Percentiles rank a stretch among this genome's conserved stretches.
Evolutionary conservation across 2,113 vertebrate genomes (phyloP).

Genomic region (Carettochelys insculpta): DNA sequence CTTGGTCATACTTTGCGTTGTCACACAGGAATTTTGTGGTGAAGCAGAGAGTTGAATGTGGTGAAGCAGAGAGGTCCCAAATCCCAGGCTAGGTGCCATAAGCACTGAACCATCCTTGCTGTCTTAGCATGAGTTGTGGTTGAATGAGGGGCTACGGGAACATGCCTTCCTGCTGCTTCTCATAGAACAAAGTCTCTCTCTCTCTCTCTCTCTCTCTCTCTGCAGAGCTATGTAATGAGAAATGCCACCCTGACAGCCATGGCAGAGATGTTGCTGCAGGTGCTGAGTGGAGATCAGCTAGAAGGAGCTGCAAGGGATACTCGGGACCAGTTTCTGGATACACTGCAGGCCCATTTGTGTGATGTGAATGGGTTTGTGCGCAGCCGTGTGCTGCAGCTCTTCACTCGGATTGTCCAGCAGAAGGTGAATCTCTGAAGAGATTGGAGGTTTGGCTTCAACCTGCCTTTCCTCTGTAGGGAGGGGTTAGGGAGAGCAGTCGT

Average conservation of each 20-base stretch:
- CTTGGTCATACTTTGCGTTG: not conserved
- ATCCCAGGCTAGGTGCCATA: not conserved
- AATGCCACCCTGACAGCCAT: conserved; percentile 89
- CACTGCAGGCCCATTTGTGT: conserved; percentile 88
- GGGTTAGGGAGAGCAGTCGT: not conserved
- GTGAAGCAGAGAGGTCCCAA: too few relatives aligned
- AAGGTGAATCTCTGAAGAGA: conserved; percentile 75
- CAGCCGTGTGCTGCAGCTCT: conserved; percentile 89
- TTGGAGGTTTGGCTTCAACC: rapidly evolving
- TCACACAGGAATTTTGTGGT: not conserved
- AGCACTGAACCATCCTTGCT: not conserved
- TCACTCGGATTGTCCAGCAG: conserved; percentile 86
- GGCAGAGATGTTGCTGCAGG: conserved; percentile 86
- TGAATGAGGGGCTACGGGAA: not conserved
- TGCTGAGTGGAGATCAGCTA: conserved; percentile 87
- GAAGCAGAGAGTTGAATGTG: not conserved
- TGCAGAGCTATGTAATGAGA: conserved; percentile 87
- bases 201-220: too few relatives aligned
- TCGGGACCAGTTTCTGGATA: conserved; percentile 89
- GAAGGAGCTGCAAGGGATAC: conserved; percentile 84
- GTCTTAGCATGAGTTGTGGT: not conserved
- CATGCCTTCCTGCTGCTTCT: not conserved
- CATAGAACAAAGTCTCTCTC: not conserved
- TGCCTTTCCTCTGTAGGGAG: not conserved
- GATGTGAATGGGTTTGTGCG: conserved; percentile 88